Percentiles rank a stretch among this genome's conserved stretches.
phyloP scores from a whole-genome alignment of 2,797 vertebrate species.

The Muscicapa comitata region DNA sequence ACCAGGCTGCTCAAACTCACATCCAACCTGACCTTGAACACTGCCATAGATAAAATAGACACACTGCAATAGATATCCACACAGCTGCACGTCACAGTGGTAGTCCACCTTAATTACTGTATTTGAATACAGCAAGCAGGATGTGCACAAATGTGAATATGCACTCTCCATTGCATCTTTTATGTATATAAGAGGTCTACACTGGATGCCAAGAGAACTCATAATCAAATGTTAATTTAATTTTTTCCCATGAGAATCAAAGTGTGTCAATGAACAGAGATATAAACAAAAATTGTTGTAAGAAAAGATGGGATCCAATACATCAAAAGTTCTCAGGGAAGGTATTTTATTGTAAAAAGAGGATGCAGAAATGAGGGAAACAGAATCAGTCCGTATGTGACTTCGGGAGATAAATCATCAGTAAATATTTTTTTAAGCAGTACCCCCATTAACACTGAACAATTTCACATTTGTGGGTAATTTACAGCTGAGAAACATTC shows the following conservation, averaged over 20 bases:
- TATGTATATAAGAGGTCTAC: neutral
- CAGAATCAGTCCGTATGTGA: conserved; percentile 29
- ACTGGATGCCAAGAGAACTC: neutral
- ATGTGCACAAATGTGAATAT: neutral
- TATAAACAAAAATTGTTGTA: neutral
- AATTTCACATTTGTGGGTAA: conserved; percentile 32
- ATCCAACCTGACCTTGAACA: neutral
- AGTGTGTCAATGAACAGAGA: neutral
- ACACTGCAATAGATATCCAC: neutral
- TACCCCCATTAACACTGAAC: neutral
- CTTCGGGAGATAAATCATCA: conserved; percentile 35
- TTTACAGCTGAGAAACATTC: conserved; percentile 22
- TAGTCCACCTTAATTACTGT: neutral
- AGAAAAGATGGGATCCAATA: neutral
- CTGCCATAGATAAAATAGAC: neutral
- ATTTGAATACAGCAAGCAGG: neutral
- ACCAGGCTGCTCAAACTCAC: neutral
- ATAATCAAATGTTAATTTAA: neutral
- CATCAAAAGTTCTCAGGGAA: neutral
- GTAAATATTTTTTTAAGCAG: conserved; percentile 46
- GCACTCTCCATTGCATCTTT: neutral
- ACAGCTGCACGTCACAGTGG: neutral
- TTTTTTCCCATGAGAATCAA: neutral
- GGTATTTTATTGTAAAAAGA: neutral
- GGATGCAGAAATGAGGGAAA: conserved; percentile 9